Conservation (phyloP, 2,888 invertebrate genomes). For the Arrhopalites spinosus region DNA sequence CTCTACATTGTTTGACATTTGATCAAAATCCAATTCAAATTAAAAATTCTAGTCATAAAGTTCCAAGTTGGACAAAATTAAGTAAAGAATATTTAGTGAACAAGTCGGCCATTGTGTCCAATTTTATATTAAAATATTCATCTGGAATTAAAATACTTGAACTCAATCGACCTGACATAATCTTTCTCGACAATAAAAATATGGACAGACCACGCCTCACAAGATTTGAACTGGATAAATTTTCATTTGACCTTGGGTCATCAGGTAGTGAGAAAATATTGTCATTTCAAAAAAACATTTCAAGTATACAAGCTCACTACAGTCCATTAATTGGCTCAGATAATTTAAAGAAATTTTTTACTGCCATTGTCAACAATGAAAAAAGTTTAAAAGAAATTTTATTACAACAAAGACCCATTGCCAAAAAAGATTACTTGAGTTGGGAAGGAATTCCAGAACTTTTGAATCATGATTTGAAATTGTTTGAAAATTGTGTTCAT, state of each 20-base stretch:
- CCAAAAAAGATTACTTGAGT: not conserved
- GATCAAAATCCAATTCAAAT: not conserved
- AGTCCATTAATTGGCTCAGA: not conserved
- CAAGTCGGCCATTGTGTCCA: not conserved
- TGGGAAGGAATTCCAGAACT: not conserved
- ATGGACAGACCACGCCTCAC: not conserved
- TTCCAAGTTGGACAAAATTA: not conserved
- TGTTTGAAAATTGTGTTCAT: not conserved
- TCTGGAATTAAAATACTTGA: not conserved
- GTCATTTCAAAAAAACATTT: not conserved
- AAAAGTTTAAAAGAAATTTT: not conserved
- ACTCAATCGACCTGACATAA: not conserved
- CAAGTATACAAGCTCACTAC: not conserved
- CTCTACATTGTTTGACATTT: not conserved
- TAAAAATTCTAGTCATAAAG: not conserved
- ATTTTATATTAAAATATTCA: not conserved
- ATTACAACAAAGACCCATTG: not conserved
- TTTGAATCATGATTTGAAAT: not conserved
- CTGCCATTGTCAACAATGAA: not conserved
- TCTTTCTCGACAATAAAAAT: not conserved
- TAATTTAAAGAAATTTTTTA: not conserved
- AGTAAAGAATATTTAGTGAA: not conserved
- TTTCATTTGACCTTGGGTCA: not conserved
- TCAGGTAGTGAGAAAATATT: not conserved
- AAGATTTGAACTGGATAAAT: not conserved